Evolutionary conservation across 2,113 vertebrate genomes (phyloP), one percentile per base, ranked within the genome.

Genomic region (Eretmochelys imbricata): DNA sequence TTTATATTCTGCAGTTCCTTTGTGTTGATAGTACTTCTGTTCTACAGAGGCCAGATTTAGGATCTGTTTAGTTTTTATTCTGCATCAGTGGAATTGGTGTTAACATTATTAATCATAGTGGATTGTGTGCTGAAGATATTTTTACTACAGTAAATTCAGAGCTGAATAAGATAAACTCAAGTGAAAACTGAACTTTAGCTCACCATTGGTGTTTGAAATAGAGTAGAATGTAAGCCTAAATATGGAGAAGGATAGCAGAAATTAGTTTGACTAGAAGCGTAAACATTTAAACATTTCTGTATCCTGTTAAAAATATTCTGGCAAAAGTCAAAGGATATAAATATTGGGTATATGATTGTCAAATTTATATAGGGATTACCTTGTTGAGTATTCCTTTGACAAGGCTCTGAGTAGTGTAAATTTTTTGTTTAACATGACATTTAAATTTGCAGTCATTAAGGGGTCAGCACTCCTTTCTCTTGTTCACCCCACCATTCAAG

Each of bases 201-300:
- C 62, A 46, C 72, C 80, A 12, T 14, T 91, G 49, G 5, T 88
- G 6, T 84, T 93, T 86, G 62, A 91, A 93, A n/a, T 80, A 38
- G 80, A 38, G 1, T 76, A 22, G 42, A 35, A 55, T 78, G 53
- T 80, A 96, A 87, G 2, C 0, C 10, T 53, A 85, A 76, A 35
- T 92, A 53, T 92, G 57, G 59, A 94, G 5, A 72, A 5, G 7
- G 91, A 57, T 2, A 57, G 29, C 65, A 57, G 65, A 88, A 88
- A 85, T 84, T 86, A 50, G 38, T 72, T 57, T 96, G 50, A 88
- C 29, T 87, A 50, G 87, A 89, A 12, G 16, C 29, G 29, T 82
- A 19, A 27, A 12, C 22, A 62, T 92, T 94, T 90, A 82, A 38
- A 14, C 88, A 84, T 93, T 92, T 96, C 95, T 53, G 81, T 96